A percentile compares a stretch with the other conserved stretches of the same genome.
Evolutionary conservation across 2,113 vertebrate species (phyloP).

Genomic region (Osmerus eperlanus): DNA sequence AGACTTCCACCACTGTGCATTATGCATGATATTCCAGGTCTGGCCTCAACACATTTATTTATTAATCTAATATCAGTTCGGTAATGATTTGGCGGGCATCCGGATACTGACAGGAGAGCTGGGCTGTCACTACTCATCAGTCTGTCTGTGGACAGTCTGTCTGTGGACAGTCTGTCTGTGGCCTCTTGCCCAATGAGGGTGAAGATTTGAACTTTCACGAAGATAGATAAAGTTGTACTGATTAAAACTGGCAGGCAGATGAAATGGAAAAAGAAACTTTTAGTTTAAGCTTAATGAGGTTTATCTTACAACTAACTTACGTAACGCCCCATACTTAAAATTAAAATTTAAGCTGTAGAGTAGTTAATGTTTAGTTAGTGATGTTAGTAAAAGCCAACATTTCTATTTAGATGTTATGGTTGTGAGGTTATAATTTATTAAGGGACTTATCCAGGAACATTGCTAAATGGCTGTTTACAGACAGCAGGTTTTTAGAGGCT

Average conservation of each 20-base stretch:
- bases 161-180: background rate
- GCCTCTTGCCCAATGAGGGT: background rate
- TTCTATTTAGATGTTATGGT: too few relatives aligned
- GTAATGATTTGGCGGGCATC: constrained; percentile 13
- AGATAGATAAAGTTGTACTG: background rate
- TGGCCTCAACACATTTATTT: constrained; percentile 10
- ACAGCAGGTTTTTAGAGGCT: background rate
- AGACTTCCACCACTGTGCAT: constrained; percentile 18
- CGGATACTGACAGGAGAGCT: background rate
- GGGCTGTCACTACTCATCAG: constrained; percentile 30
- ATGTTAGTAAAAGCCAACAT: too few relatives aligned
- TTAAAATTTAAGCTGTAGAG: too few relatives aligned
- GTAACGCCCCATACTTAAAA: too few relatives aligned
- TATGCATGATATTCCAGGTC: constrained; percentile 19
- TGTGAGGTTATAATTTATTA: too few relatives aligned
- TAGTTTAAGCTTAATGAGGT: too few relatives aligned
- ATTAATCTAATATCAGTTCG: constrained; percentile 19
- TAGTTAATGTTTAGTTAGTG: too few relatives aligned
- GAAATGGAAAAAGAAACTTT: too few relatives aligned
- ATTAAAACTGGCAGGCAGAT: too few relatives aligned
- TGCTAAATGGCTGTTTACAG: background rate
- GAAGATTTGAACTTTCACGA: background rate
- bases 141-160: constrained; percentile 15
- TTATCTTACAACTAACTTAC: too few relatives aligned
- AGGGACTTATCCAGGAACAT: background rate